Percentiles rank a stretch among this genome's conserved stretches.
Evolutionary conservation across 1,140 invertebrate species (phyloP).

Genomic region (Tachypleus tridentatus): DNA sequence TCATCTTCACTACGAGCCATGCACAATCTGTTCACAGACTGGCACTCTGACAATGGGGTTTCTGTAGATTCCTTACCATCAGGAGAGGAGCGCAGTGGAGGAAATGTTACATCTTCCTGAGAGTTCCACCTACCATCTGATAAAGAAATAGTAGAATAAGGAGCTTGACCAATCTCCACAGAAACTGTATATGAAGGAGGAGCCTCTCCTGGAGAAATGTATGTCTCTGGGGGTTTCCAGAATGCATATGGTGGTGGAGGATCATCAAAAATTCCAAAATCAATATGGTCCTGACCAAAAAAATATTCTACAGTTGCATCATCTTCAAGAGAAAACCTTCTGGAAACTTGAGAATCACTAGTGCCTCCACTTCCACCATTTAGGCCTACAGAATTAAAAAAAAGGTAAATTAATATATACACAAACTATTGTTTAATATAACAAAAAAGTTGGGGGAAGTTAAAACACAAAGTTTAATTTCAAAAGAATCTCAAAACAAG

Average conservation of each 20-base stretch:
- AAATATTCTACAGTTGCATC: conserved; percentile 24
- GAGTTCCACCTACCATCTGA: too few species aligned
- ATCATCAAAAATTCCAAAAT: conserved; percentile 23
- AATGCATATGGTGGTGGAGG: conserved; percentile 28
- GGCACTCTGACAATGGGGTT: too few species aligned
- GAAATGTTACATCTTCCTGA: too few species aligned
- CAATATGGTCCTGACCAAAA: conserved; percentile 21
- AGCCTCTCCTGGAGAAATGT: conserved; percentile 26
- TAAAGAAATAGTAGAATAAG: too few species aligned
- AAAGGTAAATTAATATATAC: not conserved
- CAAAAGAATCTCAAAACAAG: too few species aligned
- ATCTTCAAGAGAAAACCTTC: conserved; percentile 19
- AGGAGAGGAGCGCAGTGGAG: too few species aligned
- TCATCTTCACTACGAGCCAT: too few species aligned
- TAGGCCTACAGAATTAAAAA: conserved; percentile 9
- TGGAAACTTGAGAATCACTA: conserved; percentile 16
- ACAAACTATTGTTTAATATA: too few species aligned
- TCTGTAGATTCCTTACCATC: too few species aligned
- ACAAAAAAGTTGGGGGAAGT: too few species aligned
- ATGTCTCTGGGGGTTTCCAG: conserved; percentile 28
- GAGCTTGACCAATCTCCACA: conserved; percentile 1
- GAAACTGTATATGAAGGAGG: conserved; percentile 26
- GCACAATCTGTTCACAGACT: too few species aligned
- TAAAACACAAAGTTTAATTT: too few species aligned
- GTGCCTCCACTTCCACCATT: conserved; percentile 17